A percentile compares a stretch with the other conserved stretches of the same genome.
Evolutionary conservation across 2,888 invertebrate species (phyloP).

Genomic region (Pristionchus entomophagus): DNA sequence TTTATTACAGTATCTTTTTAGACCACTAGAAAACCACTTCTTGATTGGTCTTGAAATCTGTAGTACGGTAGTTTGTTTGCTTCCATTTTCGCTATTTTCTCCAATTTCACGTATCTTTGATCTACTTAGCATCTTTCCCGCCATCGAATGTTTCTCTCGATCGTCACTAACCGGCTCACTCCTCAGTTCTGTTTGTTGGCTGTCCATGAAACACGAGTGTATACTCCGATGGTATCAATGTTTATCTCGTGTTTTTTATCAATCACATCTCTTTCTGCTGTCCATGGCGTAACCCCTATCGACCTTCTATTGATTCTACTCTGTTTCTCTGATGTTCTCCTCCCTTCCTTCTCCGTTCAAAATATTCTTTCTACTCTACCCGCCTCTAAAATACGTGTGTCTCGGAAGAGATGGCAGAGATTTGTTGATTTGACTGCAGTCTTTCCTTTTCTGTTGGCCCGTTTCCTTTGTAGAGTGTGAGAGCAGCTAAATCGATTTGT

Average conservation of each 20-base stretch:
- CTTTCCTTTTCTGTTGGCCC: background rate
- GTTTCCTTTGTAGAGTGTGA: background rate
- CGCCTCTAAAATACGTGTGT: constrained; percentile 4
- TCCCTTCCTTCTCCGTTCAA: background rate
- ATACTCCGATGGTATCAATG: constrained; percentile 9
- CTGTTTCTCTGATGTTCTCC: constrained; percentile 7
- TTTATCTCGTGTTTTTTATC: constrained; percentile 28
- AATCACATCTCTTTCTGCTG: constrained; percentile 14
- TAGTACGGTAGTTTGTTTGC: too few relatives aligned
- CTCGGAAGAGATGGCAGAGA: background rate
- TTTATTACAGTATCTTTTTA: too few relatives aligned
- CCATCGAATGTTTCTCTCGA: background rate
- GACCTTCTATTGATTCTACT: constrained; percentile 18
- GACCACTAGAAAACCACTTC: too few relatives aligned
- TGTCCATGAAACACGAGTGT: background rate
- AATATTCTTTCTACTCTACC: background rate
- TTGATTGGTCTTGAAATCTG: too few relatives aligned
- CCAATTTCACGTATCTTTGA: too few relatives aligned
- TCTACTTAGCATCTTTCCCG: background rate
- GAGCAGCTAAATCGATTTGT: background rate
- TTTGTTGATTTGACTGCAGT: background rate
- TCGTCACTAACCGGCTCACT: background rate
- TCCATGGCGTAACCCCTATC: constrained; percentile 2
- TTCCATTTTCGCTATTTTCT: too few relatives aligned
- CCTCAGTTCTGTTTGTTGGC: background rate